A percentile compares a stretch with the other conserved stretches of the same genome.
Conservation (phyloP, 2,113 vertebrate species). For the Fukomys damarensis region DNA sequence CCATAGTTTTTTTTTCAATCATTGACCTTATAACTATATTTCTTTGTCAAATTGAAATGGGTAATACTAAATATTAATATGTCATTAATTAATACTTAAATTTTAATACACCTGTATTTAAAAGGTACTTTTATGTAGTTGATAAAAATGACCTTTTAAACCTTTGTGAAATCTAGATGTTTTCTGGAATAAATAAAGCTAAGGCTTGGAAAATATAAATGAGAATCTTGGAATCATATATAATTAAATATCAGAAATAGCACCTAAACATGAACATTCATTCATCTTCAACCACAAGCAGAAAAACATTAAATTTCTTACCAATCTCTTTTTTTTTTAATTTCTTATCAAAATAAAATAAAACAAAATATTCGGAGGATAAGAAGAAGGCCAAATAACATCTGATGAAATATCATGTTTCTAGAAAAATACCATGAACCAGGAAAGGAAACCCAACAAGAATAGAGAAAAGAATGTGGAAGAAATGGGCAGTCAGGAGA, state of each 20-base stretch:
- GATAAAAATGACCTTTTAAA: not conserved
- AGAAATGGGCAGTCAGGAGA: not conserved
- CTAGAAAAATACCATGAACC: not conserved
- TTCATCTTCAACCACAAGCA: not conserved
- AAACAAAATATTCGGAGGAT: not conserved
- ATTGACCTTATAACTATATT: not conserved
- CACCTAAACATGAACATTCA: not conserved
- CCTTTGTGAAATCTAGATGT: not conserved
- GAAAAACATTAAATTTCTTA: not conserved
- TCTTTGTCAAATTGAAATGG: conserved; percentile 1
- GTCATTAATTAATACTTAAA: too few relatives aligned
- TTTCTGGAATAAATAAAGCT: not conserved
- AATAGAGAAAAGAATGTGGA: not conserved
- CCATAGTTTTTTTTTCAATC: not conserved
- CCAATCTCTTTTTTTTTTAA: conserved; percentile 9
- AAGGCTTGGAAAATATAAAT: not conserved
- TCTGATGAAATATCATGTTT: not conserved
- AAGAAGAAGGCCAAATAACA: not conserved
- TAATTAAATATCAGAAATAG: conserved; percentile 18
- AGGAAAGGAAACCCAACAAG: not conserved
- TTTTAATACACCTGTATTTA: too few relatives aligned
- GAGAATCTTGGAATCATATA: not conserved
- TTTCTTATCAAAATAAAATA: conserved; percentile 4
- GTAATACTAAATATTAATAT: not conserved
- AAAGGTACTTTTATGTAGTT: not conserved